Conservation (phyloP, 2,888 invertebrate species). For the Drosophila parthenogenetica region DNA sequence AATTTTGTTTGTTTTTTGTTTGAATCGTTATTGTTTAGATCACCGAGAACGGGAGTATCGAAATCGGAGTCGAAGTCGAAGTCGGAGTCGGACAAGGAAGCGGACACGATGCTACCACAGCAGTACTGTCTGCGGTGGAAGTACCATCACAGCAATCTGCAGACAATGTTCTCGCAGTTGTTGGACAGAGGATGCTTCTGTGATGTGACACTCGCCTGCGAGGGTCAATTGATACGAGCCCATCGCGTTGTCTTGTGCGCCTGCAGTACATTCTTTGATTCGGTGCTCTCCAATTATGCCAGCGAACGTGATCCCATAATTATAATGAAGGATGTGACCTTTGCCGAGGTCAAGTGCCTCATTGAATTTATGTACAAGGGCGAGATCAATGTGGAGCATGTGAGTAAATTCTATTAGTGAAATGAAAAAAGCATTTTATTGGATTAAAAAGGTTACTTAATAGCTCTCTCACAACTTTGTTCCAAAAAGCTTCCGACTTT, state of each 20-base stretch:
- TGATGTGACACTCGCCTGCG: slow-evolving; percentile 95
- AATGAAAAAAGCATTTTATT: too few species aligned
- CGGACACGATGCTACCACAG: slow-evolving; percentile 89
- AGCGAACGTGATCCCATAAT: slow-evolving; percentile 93
- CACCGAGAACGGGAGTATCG: neutral
- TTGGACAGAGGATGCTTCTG: slow-evolving; percentile 95
- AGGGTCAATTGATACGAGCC: slow-evolving; percentile 91
- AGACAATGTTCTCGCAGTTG: slow-evolving; percentile 95
- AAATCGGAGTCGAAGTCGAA: neutral
- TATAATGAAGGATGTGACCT: slow-evolving; percentile 95
- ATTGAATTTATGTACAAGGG: slow-evolving; percentile 98
- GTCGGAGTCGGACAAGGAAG: neutral
- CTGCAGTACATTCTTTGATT: slow-evolving; percentile 96
- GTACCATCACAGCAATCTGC: slow-evolving; percentile 95
- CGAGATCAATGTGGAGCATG: slow-evolving; percentile 97
- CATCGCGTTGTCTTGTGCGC: slow-evolving; percentile 94
- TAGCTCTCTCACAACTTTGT: too few species aligned
- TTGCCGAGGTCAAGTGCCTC: slow-evolving; percentile 94
- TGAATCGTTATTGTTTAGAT: slow-evolving; percentile 20
- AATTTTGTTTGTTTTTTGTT: neutral
- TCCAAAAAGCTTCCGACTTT: too few species aligned
- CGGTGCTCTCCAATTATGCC: slow-evolving; percentile 91
- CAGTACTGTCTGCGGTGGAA: slow-evolving; percentile 97
- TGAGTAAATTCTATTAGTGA: slow-evolving; percentile 86
- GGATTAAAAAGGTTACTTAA: too few species aligned